A percentile compares a stretch with the other conserved stretches of the same genome.
Evolutionary conservation across 1,140 invertebrate species (phyloP).

Genomic region (Drosophila bocki): DNA sequence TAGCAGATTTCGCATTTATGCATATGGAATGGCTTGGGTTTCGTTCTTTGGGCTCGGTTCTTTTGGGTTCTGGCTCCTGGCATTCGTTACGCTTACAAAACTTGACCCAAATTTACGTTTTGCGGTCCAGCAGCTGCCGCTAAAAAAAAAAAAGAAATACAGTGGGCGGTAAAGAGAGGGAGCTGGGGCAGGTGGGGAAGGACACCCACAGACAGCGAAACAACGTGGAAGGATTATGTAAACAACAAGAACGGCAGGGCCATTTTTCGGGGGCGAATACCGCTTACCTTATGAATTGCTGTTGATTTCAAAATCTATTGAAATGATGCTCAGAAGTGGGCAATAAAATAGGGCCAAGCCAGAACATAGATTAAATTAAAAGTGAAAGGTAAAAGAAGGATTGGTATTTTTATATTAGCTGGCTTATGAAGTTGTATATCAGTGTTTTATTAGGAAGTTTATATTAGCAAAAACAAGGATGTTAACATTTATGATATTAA

Average conservation of each 20-base stretch:
- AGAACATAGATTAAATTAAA: not conserved
- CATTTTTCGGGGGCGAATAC: constrained; percentile 1
- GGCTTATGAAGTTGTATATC: no score
- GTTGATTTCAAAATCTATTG: not conserved
- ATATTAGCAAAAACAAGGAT: not conserved
- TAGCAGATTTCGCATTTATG: constrained; percentile 22
- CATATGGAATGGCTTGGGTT: constrained; percentile 25
- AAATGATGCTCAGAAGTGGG: not conserved
- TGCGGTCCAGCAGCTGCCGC: constrained; percentile 70
- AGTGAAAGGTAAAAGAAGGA: not conserved
- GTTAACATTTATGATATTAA: not conserved
- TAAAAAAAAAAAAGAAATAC: constrained; percentile 12
- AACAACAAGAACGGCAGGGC: constrained; percentile 47
- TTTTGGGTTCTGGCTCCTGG: constrained; percentile 4
- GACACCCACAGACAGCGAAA: constrained; percentile 44
- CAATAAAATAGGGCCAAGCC: not conserved
- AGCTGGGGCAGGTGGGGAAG: not conserved
- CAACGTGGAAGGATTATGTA: constrained; percentile 81
- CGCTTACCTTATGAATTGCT: not conserved
- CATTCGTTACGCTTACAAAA: constrained; percentile 67
- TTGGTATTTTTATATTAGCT: no score
- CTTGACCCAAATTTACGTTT: constrained; percentile 79
- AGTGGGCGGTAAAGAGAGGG: constrained; percentile 5
- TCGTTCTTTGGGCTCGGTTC: constrained; percentile 10
- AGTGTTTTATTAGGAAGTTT: not conserved